Base-by-base conservation (phyloP, 2,888 invertebrate species). In the Yponomeuta cagnagella region DNA sequence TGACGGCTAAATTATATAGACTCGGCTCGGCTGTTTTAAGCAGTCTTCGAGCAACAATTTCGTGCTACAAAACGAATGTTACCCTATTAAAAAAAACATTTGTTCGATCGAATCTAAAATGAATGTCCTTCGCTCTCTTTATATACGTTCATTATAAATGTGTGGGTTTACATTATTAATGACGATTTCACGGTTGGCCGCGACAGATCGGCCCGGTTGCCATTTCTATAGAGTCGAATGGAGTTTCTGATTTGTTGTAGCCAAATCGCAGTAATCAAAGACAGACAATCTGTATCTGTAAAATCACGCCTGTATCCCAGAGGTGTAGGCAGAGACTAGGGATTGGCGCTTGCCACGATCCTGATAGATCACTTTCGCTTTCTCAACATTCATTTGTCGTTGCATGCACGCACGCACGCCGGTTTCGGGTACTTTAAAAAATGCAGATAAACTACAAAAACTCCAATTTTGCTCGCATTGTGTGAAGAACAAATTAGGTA, bases 111-210 rank as follows among this genome's bases (percentile, higher is more conserved):
- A 37, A 37, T 37, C 37, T 37, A 4, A 37, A 37, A 37, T 37
- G 2, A 5, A 37, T 37, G 37, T 37, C 37, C 37, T 37, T 52
- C 15, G 52, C 15, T 58, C 15, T 58, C 12, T 58, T 15, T 58
- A 58, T 58, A 58, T 15, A 58, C 2, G 52, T 43, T 43, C 52
- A 58, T 58, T 58, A 52, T 52, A 70, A n/a, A 70, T 37, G 48
- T 23, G 58, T 68, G 70, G 30, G 15, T 52, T 73, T 78, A 72
- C 78, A 77, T 82, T 86, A 87, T 88, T 85, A 88, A 90, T 89
- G 86, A 81, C 85, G 86, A 88, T 89, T 90, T 87, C 83, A 73
- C 86, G 85, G 84, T 80, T 77, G 77, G 78, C 72, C 80, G 82
- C 74, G 74, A 76, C 73, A 82, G 79, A 84, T 84, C 80, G 80